phyloP scores from a whole-genome alignment of 37 sponge, comb jelly and placozoan species.

The Mnemiopsis leidyi region DNA sequence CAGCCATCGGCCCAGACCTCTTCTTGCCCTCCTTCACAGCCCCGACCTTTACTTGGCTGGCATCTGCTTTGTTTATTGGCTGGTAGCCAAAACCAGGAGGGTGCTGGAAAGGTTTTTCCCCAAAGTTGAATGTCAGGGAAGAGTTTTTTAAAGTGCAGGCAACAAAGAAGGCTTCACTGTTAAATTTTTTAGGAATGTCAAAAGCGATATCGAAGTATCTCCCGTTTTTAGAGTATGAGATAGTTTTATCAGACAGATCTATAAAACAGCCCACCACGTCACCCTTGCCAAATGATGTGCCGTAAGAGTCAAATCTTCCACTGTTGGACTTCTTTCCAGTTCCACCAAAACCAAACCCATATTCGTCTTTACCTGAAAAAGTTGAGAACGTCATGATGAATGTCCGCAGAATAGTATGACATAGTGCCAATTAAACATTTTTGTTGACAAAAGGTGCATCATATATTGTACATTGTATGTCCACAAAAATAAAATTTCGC shows the following conservation, averaged over 20 bases:
- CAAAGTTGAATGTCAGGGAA: slow-evolving; percentile 82
- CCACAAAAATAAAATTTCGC: no score
- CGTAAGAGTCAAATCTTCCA: slow-evolving; percentile 91
- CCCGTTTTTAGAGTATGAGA: slow-evolving; percentile 90
- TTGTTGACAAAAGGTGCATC: no score
- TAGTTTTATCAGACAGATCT: slow-evolving; percentile 72
- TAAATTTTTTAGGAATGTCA: slow-evolving; percentile 72
- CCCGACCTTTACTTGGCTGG: background rate
- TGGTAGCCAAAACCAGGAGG: slow-evolving; percentile 65
- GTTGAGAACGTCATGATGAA: no score
- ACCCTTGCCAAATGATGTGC: slow-evolving; percentile 85
- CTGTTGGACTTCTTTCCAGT: slow-evolving; percentile 89
- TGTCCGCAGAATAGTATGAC: no score
- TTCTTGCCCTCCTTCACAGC: background rate
- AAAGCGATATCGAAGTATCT: slow-evolving; percentile 82
- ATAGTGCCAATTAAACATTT: no score
- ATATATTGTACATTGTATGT: no score
- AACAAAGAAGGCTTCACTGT: slow-evolving; percentile 79
- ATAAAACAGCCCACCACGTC: slow-evolving; percentile 87
- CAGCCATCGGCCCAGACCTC: slow-evolving; percentile 67
- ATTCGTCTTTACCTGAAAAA: slow-evolving; percentile 75
- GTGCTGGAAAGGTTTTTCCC: slow-evolving; percentile 75
- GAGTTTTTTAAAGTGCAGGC: slow-evolving; percentile 86
- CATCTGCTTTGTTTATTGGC: background rate
- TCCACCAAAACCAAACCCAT: slow-evolving; percentile 95